These are phyloP conservation scores for Columbina picui DNA, from an alignment of 2,113 vertebrate genomes.

Conservation along the genomic window DNA sequence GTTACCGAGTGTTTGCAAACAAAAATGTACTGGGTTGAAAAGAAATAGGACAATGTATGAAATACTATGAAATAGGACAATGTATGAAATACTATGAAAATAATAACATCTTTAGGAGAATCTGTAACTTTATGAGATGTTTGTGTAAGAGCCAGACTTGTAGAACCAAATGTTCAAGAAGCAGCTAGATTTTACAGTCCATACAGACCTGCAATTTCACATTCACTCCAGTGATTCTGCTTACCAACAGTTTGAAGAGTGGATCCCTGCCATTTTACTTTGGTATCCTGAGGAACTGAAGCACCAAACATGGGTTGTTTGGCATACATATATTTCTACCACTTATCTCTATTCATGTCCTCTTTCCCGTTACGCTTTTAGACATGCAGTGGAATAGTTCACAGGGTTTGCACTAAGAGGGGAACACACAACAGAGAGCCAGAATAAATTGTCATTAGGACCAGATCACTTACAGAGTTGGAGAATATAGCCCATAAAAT, in stretches of 20 bases:
- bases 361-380: not conserved
- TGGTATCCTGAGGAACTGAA: not conserved
- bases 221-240: not conserved
- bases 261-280: not conserved
- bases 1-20: not conserved
- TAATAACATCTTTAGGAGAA: not conserved
- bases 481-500: not conserved
- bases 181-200: not conserved
- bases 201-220: not conserved
- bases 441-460: not conserved
- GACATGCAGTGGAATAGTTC: not conserved
- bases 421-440: not conserved
- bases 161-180: not conserved
- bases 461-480: not conserved
- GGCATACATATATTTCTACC: not conserved
- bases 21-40: not conserved
- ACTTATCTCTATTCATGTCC: not conserved
- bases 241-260: not conserved
- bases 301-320: not conserved
- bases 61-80: not conserved
- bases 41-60: not conserved
- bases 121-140: not conserved
- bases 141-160: not conserved
- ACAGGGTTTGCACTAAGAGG: not conserved
- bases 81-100: not conserved